Evolutionary conservation across 2,888 invertebrate species (phyloP).

Genomic region (Habroteleia sp.): DNA sequence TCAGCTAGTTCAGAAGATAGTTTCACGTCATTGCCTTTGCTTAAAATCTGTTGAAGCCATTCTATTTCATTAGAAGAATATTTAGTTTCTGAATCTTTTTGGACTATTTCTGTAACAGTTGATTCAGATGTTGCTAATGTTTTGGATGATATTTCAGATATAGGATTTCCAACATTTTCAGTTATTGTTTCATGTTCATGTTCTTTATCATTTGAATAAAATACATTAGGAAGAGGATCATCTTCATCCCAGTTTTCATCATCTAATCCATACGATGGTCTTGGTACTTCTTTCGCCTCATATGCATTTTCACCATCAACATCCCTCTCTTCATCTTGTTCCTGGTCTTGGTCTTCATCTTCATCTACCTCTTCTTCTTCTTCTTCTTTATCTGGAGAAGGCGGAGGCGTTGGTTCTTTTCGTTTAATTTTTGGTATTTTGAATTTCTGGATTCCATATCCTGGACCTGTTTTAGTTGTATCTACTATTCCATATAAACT

Average conservation of each 20-base stretch:
- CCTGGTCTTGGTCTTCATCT: no score
- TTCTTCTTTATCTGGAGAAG: conserved; percentile 41
- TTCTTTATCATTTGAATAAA: not conserved
- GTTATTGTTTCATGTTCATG: not conserved
- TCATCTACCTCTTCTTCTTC: conserved; percentile 22
- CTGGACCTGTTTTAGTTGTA: conserved; percentile 79
- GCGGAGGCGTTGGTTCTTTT: conserved; percentile 73
- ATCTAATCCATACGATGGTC: conserved; percentile 68
- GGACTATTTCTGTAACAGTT: not conserved
- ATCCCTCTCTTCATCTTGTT: conserved; percentile 31
- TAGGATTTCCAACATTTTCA: not conserved
- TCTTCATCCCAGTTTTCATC: conserved; percentile 37
- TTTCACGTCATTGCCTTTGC: conserved; percentile 43
- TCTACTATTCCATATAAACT: conserved; percentile 81
- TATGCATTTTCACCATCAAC: conserved; percentile 67
- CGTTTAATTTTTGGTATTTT: conserved; percentile 83
- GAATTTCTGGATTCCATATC: conserved; percentile 82
- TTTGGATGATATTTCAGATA: not conserved
- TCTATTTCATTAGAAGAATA: conserved; percentile 5
- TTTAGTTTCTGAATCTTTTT: not conserved
- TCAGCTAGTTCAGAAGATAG: conserved; percentile 81
- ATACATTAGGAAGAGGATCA: conserved; percentile 10
- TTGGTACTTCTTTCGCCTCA: conserved; percentile 59
- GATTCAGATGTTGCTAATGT: not conserved
- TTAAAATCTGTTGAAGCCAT: conserved; percentile 2